Conservation (phyloP, 2,113 vertebrate genomes). For the Neofelis nebulosa region DNA sequence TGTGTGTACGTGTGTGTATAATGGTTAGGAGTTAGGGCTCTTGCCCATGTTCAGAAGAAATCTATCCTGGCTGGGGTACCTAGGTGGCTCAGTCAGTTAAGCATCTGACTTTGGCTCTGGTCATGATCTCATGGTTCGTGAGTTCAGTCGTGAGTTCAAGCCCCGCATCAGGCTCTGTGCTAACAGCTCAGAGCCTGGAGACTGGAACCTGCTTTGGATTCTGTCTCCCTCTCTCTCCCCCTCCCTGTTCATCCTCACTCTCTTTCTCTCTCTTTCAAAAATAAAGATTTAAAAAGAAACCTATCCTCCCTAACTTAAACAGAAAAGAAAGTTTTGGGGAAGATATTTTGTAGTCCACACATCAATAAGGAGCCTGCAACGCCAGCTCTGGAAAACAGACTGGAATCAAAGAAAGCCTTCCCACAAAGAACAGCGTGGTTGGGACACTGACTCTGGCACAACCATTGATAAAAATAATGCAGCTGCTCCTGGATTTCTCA, state of each 20-base stretch:
- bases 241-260: too few species aligned
- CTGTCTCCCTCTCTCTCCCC: too few species aligned
- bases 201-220: too few species aligned
- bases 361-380: not conserved
- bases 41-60: not conserved
- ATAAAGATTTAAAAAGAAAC: not conserved
- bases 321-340: not conserved
- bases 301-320: not conserved
- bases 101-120: too few species aligned
- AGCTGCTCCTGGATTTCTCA: not conserved
- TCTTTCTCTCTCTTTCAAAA: too few species aligned
- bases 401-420: not conserved
- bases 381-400: not conserved
- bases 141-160: too few species aligned
- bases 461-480: accelerated
- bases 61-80: not conserved
- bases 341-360: not conserved
- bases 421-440: not conserved
- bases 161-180: too few species aligned
- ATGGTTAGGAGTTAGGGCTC: not conserved
- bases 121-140: too few species aligned
- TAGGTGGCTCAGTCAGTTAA: too few species aligned
- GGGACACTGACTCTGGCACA: not conserved
- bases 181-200: too few species aligned
- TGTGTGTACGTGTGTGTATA: not conserved